Evolutionary conservation across 2,797 vertebrate genomes (phyloP).

Genomic region (Cheirogaleus major): DNA sequence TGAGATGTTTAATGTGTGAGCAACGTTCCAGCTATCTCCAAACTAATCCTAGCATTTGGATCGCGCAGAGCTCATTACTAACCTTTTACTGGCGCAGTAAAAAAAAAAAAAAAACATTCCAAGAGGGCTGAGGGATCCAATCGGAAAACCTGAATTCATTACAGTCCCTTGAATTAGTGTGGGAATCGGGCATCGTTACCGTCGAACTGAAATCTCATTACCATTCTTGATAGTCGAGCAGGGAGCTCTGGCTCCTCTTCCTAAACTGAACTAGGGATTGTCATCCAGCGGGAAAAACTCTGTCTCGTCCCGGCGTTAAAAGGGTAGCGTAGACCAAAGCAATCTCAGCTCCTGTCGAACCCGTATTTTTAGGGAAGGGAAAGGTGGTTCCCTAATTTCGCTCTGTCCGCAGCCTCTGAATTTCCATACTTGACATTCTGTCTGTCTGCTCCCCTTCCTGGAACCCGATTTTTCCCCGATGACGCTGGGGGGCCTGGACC

Average conservation of each 20-base stretch:
- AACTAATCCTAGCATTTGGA: constrained; percentile 60
- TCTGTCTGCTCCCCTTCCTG: constrained; percentile 75
- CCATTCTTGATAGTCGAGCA: constrained; percentile 58
- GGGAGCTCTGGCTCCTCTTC: constrained; percentile 57
- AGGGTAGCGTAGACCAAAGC: not conserved
- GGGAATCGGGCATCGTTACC: constrained; percentile 68
- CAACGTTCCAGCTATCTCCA: constrained; percentile 70
- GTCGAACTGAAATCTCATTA: constrained; percentile 65
- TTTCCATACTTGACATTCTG: constrained; percentile 65
- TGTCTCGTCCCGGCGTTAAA: not conserved
- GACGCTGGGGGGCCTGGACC: constrained; percentile 69
- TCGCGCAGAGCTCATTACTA: constrained; percentile 59
- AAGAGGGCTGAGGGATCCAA: constrained; percentile 44
- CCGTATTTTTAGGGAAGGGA: not conserved
- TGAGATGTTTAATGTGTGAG: constrained; percentile 60
- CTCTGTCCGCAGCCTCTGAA: constrained; percentile 69
- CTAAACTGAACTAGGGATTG: constrained; percentile 53
- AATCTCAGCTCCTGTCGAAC: constrained; percentile 50
- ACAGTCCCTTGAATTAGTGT: constrained; percentile 65
- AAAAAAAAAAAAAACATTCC: constrained; percentile 41
- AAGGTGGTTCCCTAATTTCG: not conserved
- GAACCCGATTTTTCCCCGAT: constrained; percentile 69
- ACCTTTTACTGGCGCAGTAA: constrained; percentile 57
- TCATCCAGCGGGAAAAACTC: not conserved
- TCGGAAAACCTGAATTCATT: constrained; percentile 72